phyloP scores from a whole-genome alignment of 2,888 invertebrate genomes.

The Mystacides longicornis region DNA sequence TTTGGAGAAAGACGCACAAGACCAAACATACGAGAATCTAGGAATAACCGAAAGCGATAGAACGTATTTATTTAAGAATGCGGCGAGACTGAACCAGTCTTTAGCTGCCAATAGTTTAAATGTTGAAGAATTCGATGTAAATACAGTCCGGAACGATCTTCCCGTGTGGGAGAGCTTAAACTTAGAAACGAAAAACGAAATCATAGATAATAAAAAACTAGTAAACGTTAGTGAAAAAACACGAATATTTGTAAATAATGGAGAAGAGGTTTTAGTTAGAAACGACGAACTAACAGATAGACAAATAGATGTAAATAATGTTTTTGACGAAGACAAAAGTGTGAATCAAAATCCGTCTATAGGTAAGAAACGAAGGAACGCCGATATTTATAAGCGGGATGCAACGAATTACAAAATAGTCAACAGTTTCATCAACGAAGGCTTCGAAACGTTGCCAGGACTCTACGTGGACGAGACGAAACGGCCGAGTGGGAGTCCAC shows the following conservation, averaged over 20 bases:
- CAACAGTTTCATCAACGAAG: conserved; percentile 8
- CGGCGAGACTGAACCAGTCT: conserved; percentile 6
- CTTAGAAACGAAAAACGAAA: conserved; percentile 22
- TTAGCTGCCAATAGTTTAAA: conserved; percentile 6
- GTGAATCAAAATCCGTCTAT: conserved; percentile 12
- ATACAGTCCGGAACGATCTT: conserved; percentile 18
- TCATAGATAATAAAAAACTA: conserved; percentile 22
- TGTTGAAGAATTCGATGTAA: conserved; percentile 16
- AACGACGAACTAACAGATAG: conserved; percentile 11
- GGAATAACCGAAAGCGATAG: conserved; percentile 4
- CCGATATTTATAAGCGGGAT: conserved; percentile 8
- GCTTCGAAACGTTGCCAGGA: conserved; percentile 13
- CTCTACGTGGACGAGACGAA: conserved; percentile 16
- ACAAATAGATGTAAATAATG: conserved; percentile 10
- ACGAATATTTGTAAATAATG: conserved; percentile 8
- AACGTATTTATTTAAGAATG: neutral
- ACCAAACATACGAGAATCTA: conserved; percentile 1
- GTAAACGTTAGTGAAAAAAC: conserved; percentile 18
- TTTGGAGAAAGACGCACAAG: neutral
- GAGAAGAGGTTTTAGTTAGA: conserved; percentile 2
- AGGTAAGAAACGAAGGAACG: conserved; percentile 1
- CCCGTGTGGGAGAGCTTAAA: conserved; percentile 22
- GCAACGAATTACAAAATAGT: conserved; percentile 16
- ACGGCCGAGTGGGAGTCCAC: neutral
- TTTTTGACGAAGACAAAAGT: neutral